Conservation (phyloP, 1,140 invertebrate species). For the Neelides sp. region DNA sequence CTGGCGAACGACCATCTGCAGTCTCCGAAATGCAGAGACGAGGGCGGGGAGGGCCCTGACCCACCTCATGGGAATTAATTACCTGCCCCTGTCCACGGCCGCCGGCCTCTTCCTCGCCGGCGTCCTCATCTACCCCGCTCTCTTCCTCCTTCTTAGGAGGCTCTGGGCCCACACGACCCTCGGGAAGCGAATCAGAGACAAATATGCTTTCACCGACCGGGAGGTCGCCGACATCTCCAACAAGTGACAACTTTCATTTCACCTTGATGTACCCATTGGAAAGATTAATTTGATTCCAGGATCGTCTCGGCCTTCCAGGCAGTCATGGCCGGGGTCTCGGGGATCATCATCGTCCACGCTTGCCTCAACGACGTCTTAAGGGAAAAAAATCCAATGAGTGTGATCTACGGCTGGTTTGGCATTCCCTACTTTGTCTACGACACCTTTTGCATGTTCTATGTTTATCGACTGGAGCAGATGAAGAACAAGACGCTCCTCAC, state of each 20-base stretch:
- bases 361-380: slow-evolving; percentile 49
- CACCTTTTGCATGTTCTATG: slow-evolving; percentile 33
- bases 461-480: slow-evolving; percentile 26
- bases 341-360: slow-evolving; percentile 47
- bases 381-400: slow-evolving; percentile 52
- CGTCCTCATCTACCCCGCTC: slow-evolving; percentile 2
- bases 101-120: not conserved
- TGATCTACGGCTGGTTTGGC: slow-evolving; percentile 60
- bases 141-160: not conserved
- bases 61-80: too few species aligned
- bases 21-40: too few species aligned
- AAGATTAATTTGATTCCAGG: too few species aligned
- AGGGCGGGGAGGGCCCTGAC: too few species aligned
- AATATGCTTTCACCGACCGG: not conserved
- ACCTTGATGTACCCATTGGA: too few species aligned
- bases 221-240: slow-evolving; percentile 11
- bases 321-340: slow-evolving; percentile 48
- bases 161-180: not conserved
- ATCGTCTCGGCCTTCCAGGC: slow-evolving; percentile 54
- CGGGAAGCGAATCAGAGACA: not conserved
- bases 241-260: not conserved
- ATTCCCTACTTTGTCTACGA: slow-evolving; percentile 53
- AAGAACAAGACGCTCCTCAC: slow-evolving; percentile 19
- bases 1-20: too few species aligned
- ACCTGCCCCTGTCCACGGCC: too few species aligned